phyloP scores from a whole-genome alignment of 2,888 invertebrate species.

The Trachelus stipa region DNA sequence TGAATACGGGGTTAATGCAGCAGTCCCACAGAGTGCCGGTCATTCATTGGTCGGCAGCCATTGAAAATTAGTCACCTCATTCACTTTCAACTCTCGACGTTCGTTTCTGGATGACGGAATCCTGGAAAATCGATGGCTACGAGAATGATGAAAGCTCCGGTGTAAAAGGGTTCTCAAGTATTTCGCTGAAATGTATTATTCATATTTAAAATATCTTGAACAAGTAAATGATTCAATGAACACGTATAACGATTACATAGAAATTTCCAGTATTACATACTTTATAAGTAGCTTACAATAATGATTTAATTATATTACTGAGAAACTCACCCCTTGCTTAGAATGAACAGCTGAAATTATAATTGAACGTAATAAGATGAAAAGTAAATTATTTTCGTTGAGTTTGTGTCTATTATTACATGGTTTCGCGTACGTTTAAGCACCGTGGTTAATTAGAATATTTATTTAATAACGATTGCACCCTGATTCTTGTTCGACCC shows the following conservation, averaged over 20 bases:
- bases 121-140: neutral
- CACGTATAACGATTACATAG: neutral
- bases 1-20: constrained; percentile 41
- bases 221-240: neutral
- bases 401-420: neutral
- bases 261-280: neutral
- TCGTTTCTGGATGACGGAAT: constrained; percentile 1
- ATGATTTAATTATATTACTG: neutral
- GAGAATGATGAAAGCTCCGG: neutral
- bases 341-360: neutral
- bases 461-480: neutral
- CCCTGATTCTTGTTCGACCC: no score
- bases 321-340: neutral
- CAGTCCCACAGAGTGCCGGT: constrained; percentile 33
- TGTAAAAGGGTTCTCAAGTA: neutral
- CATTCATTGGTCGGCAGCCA: constrained; percentile 36
- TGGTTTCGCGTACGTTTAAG: no score
- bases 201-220: neutral
- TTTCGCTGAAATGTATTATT: neutral
- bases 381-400: neutral
- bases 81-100: constrained; percentile 26
- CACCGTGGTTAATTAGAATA: neutral
- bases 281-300: neutral
- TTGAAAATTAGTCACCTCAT: constrained; percentile 53
- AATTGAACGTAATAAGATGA: neutral